Evolutionary conservation across 1,140 invertebrate species (phyloP), one percentile per base, ranked within the genome.

Genomic region (Theocolax elegans): DNA sequence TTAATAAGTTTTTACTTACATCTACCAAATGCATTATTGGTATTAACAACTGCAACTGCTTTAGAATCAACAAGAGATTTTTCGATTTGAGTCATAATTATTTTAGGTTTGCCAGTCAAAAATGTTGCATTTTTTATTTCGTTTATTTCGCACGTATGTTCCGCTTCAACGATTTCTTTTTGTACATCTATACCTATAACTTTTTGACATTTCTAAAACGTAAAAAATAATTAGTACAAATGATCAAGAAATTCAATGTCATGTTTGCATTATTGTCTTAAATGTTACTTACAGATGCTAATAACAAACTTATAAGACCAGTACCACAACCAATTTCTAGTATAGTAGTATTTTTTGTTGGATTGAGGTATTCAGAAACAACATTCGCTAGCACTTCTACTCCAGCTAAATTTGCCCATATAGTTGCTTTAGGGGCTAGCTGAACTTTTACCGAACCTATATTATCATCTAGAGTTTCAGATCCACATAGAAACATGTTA

Each of bases 241-340:
- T n/a, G n/a, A n/a, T 44, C 15, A 35, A 58, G 62, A n/a, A 42
- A 73, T 54, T 51, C 60, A 68, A 31, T 12, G n/a, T n/a, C n/a
- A n/a, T n/a, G n/a, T n/a, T n/a, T n/a, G n/a, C n/a, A n/a, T n/a
- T n/a, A n/a, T n/a, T n/a, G n/a, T n/a, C n/a, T n/a, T n/a, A n/a
- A n/a, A n/a, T n/a, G n/a, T 35, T 74, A 79, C 75, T 81, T 75
- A 86, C 84, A 40, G 79, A 76, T 59, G 83, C 80, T 69, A 85
- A 53, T 72, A 83, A 81, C 38, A 86, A 74, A 44, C 83, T 83
- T 49, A 84, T 78, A 0, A 85, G 73, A 17, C 84, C 85, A 54
- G 83, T 80, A 13, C 85, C 84, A 65, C 85, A 86, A 51, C 85
- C 85, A 54, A 86, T 78, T 79, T 86, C 85, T 42, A 85, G 72